Conservation (phyloP, 2,888 invertebrate species). For the Tolmerus cingulatus region DNA sequence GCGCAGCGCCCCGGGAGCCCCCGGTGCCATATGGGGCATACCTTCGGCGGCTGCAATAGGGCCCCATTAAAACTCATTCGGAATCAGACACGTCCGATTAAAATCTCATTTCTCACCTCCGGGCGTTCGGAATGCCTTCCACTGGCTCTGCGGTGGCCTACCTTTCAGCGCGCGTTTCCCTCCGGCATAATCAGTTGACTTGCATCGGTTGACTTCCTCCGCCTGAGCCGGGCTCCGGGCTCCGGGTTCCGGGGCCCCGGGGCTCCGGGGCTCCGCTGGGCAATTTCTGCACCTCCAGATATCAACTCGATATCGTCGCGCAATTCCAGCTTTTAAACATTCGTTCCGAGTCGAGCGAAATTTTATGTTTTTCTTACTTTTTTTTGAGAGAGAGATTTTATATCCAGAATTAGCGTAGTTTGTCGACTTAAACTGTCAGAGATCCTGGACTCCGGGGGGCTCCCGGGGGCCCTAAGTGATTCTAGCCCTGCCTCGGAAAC, state of each 20-base stretch:
- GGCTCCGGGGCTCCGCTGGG: not conserved
- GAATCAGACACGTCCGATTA: constrained; percentile 65
- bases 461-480: not conserved
- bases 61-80: constrained; percentile 64
- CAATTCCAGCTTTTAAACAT: constrained; percentile 17
- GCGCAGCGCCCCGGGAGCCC: constrained; percentile 2
- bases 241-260: not conserved
- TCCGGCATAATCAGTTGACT: constrained; percentile 36
- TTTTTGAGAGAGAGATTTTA: not conserved
- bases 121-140: constrained; percentile 44
- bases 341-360: constrained; percentile 1
- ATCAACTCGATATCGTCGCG: constrained; percentile 20
- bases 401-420: constrained; percentile 22
- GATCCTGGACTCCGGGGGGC: not conserved
- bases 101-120: constrained; percentile 64
- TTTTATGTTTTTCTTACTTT: not conserved
- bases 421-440: constrained; percentile 13
- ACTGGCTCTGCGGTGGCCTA: constrained; percentile 5
- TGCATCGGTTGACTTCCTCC: constrained; percentile 39
- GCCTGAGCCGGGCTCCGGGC: not conserved
- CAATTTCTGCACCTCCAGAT: constrained; percentile 21
- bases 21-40: constrained; percentile 47
- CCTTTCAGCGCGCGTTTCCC: constrained; percentile 37
- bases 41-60: constrained; percentile 54
- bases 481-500: not conserved